Conservation (phyloP, 23 tunicate species). For the Aplidium turbinatum region DNA sequence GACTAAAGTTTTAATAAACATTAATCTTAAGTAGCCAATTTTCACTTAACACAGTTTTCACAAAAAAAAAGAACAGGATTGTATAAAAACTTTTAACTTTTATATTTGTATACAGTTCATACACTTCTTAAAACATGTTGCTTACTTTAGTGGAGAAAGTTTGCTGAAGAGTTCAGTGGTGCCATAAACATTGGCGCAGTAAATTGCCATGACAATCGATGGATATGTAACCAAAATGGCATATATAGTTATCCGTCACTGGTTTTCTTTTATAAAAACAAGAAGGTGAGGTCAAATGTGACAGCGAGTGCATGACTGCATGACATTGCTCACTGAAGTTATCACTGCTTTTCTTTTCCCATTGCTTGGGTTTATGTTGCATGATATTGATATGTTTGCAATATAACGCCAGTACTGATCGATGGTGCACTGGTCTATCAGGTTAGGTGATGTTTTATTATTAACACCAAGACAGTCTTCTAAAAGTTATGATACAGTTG, state of each 20-base stretch:
- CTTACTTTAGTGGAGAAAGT: slow-evolving; percentile 90
- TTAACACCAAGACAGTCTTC: too few relatives aligned
- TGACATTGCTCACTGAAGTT: neutral
- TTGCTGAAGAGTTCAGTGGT: slow-evolving; percentile 95
- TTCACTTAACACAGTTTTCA: too few relatives aligned
- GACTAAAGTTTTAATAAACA: neutral
- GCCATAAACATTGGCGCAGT: slow-evolving; percentile 94
- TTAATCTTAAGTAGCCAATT: too few relatives aligned
- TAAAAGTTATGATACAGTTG: too few relatives aligned
- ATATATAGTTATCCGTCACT: slow-evolving; percentile 91
- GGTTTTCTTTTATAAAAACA: slow-evolving; percentile 67
- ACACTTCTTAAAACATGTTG: neutral
- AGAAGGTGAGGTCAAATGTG: slow-evolving; percentile 46
- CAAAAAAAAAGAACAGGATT: too few relatives aligned
- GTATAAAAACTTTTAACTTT: neutral
- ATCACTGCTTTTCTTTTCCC: neutral
- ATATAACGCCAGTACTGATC: too few relatives aligned
- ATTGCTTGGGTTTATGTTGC: slow-evolving; percentile 4
- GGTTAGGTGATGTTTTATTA: too few relatives aligned
- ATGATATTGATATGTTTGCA: slow-evolving; percentile 2
- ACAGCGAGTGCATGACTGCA: too few relatives aligned
- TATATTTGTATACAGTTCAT: neutral
- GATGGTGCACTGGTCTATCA: too few relatives aligned
- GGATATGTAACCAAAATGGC: slow-evolving; percentile 83
- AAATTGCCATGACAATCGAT: slow-evolving; percentile 89